These are phyloP conservation scores for Phyllostomus hastatus DNA, from an alignment of 2,113 vertebrate species.

Conservation along the genomic window DNA sequence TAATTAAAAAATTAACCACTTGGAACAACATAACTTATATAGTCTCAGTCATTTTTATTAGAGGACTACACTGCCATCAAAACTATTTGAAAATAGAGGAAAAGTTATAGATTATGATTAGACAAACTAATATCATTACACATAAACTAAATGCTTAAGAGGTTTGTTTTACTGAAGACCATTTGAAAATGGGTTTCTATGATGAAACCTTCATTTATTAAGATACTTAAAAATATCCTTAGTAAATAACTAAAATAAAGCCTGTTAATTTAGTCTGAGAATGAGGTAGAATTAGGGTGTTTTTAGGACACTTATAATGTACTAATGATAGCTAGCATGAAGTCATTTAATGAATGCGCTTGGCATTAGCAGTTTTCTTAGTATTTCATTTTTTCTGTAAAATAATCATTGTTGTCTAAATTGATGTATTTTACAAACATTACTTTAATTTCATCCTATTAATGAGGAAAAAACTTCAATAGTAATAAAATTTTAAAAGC, in stretches of 20 bases:
- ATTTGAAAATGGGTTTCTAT: not conserved
- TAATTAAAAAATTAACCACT: not conserved
- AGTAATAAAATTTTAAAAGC: constrained; percentile 9
- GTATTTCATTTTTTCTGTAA: not conserved
- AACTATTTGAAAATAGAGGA: constrained; percentile 4
- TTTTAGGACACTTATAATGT: not conserved
- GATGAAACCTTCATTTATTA: not conserved
- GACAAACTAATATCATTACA: not conserved
- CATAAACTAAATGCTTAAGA: not conserved
- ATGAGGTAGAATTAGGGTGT: not conserved
- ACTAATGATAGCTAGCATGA: not conserved
- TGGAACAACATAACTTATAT: not conserved
- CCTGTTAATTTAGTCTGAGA: not conserved
- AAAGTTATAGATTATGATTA: not conserved
- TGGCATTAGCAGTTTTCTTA: not conserved
- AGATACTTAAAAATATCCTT: not conserved
- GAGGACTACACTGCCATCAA: not conserved
- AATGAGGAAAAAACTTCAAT: not conserved
- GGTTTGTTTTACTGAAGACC: not conserved
- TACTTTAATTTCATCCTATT: constrained; percentile 20
- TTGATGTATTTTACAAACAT: not conserved
- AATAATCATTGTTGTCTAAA: not conserved
- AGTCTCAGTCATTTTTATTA: not conserved
- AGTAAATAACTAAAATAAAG: constrained; percentile 6
- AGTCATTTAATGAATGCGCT: not conserved